Percentiles rank a stretch among this genome's conserved stretches.
These are phyloP conservation scores for Champsocephalus gunnari DNA, from an alignment of 2,797 vertebrate species.

Conservation along the genomic window DNA sequence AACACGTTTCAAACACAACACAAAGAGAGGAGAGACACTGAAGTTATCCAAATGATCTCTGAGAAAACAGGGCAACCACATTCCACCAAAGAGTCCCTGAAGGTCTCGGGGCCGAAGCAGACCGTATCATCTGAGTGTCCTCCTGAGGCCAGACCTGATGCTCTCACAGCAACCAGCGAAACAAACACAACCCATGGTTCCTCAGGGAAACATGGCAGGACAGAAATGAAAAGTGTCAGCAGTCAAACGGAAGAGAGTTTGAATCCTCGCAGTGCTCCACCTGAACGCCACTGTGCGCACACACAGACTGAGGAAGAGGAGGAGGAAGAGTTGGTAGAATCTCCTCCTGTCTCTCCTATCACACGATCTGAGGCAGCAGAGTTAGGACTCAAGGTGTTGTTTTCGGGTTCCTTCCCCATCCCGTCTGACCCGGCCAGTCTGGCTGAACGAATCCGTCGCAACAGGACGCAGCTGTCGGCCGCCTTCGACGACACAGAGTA, in stretches of 20 bases:
- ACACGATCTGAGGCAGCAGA: background rate
- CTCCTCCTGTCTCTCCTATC: conserved; percentile 52
- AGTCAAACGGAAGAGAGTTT: conserved; percentile 78
- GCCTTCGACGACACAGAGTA: conserved; percentile 88
- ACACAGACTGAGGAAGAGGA: conserved; percentile 76
- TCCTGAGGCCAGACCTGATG: conserved; percentile 34
- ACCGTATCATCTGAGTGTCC: conserved; percentile 47
- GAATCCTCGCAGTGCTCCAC: background rate
- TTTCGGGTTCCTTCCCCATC: conserved; percentile 82
- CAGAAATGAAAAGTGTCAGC: conserved; percentile 56
- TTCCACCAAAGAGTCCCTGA: conserved; percentile 46
- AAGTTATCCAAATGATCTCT: conserved; percentile 31
- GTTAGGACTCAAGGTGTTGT: conserved; percentile 55
- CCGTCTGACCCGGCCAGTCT: conserved; percentile 82
- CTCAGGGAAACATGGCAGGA: conserved; percentile 3
- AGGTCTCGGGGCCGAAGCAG: conserved; percentile 29
- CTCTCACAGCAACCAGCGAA: conserved; percentile 22
- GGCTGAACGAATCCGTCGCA: conserved; percentile 81
- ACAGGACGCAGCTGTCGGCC: conserved; percentile 83
- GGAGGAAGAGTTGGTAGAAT: conserved; percentile 43
- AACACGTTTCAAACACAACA: conserved; percentile 30
- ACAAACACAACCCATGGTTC: conserved; percentile 5
- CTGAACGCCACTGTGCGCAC: conserved; percentile 43
- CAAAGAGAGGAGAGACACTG: conserved; percentile 40
- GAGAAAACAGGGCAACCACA: conserved; percentile 44